phyloP scores from a whole-genome alignment of 2,797 vertebrate species.

The Fratercula arctica region DNA sequence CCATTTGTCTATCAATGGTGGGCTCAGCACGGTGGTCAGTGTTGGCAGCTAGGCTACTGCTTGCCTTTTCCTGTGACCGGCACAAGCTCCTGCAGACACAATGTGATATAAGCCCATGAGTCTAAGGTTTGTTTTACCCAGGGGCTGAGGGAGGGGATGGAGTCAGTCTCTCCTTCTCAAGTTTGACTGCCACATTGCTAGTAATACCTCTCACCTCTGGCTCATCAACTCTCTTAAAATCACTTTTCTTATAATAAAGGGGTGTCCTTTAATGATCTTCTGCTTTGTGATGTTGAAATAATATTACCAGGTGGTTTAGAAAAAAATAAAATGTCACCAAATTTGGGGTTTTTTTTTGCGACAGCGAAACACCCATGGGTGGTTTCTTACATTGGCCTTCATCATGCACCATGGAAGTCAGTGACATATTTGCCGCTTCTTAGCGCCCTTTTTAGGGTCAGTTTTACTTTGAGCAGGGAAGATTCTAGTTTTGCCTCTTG shows the following conservation, averaged over 20 bases:
- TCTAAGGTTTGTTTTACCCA: neutral
- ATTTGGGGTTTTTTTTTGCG: neutral
- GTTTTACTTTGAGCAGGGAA: neutral
- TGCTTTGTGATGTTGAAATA: neutral
- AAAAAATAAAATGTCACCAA: neutral
- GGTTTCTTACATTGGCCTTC: neutral
- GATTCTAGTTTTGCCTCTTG: neutral
- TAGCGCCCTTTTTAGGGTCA: neutral
- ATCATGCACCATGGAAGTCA: neutral
- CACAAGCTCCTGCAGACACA: neutral
- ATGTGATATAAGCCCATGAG: fast-evolving
- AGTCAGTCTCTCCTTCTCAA: neutral
- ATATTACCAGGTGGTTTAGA: neutral
- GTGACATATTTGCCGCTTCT: neutral
- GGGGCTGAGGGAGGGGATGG: neutral
- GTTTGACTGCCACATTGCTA: neutral
- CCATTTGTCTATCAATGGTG: fast-evolving
- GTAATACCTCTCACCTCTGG: neutral
- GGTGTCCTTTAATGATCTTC: neutral
- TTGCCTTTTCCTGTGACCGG: neutral
- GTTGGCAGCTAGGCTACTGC: fast-evolving
- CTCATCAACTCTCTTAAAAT: neutral
- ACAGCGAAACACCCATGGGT: neutral
- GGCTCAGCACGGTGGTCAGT: neutral
- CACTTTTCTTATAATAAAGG: neutral